Conservation (phyloP, 2,113 vertebrate species). For the Syngnathus floridae region DNA sequence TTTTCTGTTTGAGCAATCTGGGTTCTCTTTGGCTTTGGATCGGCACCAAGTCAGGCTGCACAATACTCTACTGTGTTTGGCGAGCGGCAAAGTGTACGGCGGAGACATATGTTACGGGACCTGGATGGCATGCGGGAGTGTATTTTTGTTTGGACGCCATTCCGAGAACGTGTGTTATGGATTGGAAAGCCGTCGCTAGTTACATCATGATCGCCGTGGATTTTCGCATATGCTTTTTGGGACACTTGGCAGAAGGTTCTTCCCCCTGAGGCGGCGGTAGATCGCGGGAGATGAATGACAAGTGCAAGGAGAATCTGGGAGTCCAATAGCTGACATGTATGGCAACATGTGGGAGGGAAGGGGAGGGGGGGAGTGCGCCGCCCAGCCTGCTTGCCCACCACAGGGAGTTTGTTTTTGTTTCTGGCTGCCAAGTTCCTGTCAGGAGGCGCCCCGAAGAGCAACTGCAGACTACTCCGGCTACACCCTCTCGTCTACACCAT, state of each 20-base stretch:
- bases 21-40: conserved; percentile 63
- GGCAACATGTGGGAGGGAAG: conserved; percentile 35
- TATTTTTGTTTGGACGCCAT: conserved; percentile 16
- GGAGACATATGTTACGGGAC: conserved; percentile 11
- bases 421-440: conserved; percentile 74
- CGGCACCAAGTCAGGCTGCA: conserved; percentile 54
- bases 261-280: conserved; percentile 16
- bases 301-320: conserved; percentile 22
- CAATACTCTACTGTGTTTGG: conserved; percentile 65
- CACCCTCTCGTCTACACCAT: conserved; percentile 43
- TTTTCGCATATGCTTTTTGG: conserved; percentile 43
- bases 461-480: conserved; percentile 64
- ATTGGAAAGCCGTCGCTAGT: conserved; percentile 11
- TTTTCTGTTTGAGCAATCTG: conserved; percentile 66
- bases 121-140: neutral
- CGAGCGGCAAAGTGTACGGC: conserved; percentile 10
- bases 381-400: conserved; percentile 64
- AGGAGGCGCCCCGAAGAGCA: conserved; percentile 69
- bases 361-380: conserved; percentile 10
- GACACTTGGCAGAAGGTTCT: conserved; percentile 20
- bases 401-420: conserved; percentile 73
- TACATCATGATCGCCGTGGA: conserved; percentile 35
- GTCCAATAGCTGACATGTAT: conserved; percentile 43
- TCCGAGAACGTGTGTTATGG: conserved; percentile 2
- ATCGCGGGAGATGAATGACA: conserved; percentile 18